Percentiles rank a stretch among this genome's conserved stretches.
Evolutionary conservation across 2,888 invertebrate genomes (phyloP).

Genomic region (Sesia apiformis): DNA sequence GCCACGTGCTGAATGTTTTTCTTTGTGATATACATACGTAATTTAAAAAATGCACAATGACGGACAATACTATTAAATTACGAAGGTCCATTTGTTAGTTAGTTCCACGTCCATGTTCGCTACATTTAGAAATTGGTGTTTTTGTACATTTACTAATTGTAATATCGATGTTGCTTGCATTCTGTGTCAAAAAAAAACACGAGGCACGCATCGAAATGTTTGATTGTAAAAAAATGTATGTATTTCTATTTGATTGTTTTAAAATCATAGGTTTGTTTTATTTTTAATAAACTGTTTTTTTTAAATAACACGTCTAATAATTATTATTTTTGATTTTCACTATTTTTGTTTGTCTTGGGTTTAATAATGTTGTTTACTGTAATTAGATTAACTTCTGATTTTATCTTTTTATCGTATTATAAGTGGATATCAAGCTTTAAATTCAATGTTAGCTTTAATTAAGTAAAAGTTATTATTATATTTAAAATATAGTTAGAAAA

Average conservation of each 20-base stretch:
- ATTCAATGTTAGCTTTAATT: slow-evolving; percentile 73
- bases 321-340: too few relatives aligned
- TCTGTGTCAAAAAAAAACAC: background rate
- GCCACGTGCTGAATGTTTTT: slow-evolving; percentile 16
- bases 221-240: too few relatives aligned
- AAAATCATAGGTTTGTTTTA: too few relatives aligned
- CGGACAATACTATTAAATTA: slow-evolving; percentile 66
- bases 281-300: too few relatives aligned
- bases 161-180: slow-evolving; percentile 34
- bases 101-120: slow-evolving; percentile 57
- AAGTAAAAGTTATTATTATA: slow-evolving; percentile 36
- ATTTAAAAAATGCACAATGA: slow-evolving; percentile 54
- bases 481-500: slow-evolving; percentile 4
- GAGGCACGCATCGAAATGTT: too few relatives aligned
- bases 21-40: slow-evolving; percentile 62
- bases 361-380: too few relatives aligned
- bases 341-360: too few relatives aligned
- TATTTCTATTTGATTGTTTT: too few relatives aligned
- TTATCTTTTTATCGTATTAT: slow-evolving; percentile 17
- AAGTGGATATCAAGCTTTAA: slow-evolving; percentile 70
- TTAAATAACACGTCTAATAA: too few relatives aligned
- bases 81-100: slow-evolving; percentile 63
- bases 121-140: slow-evolving; percentile 32
- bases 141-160: slow-evolving; percentile 41
- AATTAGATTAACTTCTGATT: too few relatives aligned